Evolutionary conservation across 2,888 invertebrate genomes (phyloP).

Genomic region (Tetrapedia diversipes): DNA sequence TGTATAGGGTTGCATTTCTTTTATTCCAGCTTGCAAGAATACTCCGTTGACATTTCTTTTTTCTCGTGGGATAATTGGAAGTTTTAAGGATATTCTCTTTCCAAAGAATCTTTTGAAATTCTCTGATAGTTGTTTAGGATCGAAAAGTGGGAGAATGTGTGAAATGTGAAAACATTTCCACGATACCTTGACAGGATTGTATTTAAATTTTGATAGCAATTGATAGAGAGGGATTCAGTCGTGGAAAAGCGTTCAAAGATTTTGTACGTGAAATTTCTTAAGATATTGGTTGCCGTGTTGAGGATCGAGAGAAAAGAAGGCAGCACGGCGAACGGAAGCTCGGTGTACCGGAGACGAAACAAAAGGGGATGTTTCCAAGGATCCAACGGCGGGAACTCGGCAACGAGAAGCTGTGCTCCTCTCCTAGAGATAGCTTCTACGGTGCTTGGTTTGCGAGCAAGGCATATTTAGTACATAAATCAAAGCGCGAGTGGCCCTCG

Average conservation of each 20-base stretch:
- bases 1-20: not conserved
- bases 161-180: no score
- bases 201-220: not conserved
- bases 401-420: constrained; percentile 63
- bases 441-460: constrained; percentile 69
- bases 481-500: constrained; percentile 77
- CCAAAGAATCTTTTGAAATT: no score
- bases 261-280: not conserved
- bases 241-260: not conserved
- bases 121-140: no score
- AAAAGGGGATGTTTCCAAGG: constrained; percentile 38
- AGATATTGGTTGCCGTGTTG: not conserved
- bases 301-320: not conserved
- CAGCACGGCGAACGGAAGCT: not conserved
- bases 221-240: no score
- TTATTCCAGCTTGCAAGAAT: no score
- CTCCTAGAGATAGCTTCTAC: constrained; percentile 52
- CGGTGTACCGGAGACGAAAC: constrained; percentile 17
- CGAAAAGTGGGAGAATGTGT: no score
- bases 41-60: not conserved
- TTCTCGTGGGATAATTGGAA: no score
- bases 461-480: constrained; percentile 83
- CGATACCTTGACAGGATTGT: no score
- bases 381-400: constrained; percentile 23
- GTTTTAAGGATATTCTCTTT: no score